Percentiles rank a stretch among this genome's conserved stretches.
These are phyloP conservation scores for Rotaria sp. DNA, from an alignment of 2,888 invertebrate species.

Conservation along the genomic window DNA sequence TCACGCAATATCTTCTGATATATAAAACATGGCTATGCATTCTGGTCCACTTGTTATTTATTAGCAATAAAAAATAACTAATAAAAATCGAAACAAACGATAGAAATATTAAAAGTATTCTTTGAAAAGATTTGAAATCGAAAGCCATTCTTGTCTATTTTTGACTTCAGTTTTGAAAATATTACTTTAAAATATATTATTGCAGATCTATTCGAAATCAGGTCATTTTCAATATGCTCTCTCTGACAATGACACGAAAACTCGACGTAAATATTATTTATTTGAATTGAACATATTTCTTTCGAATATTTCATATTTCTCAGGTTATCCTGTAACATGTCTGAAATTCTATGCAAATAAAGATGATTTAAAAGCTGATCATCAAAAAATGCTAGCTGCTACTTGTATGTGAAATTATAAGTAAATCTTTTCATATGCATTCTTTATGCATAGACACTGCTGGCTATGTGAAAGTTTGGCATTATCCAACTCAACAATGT, in stretches of 20 bases:
- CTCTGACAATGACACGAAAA: background rate
- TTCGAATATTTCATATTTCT: background rate
- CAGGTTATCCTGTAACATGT: conserved; percentile 36
- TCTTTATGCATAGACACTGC: conserved; percentile 18
- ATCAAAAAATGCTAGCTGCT: conserved; percentile 35
- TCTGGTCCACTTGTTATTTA: no score
- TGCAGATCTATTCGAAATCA: background rate
- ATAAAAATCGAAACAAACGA: no score
- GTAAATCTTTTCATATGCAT: background rate
- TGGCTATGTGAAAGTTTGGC: conserved; percentile 40
- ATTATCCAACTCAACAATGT: conserved; percentile 38
- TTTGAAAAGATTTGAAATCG: no score
- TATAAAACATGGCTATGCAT: no score
- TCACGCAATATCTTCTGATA: no score
- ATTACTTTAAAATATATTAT: background rate
- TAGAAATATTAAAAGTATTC: no score
- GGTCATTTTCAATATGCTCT: background rate
- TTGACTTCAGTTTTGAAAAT: no score
- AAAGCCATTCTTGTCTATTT: no score
- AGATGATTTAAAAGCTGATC: conserved; percentile 36
- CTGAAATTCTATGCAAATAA: conserved; percentile 32
- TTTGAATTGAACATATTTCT: no score
- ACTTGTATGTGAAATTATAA: conserved; percentile 18
- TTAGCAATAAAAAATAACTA: no score
- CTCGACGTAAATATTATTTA: background rate